Evolutionary conservation across 1,140 invertebrate genomes (phyloP).

Genomic region (Coptotermes formosanus): DNA sequence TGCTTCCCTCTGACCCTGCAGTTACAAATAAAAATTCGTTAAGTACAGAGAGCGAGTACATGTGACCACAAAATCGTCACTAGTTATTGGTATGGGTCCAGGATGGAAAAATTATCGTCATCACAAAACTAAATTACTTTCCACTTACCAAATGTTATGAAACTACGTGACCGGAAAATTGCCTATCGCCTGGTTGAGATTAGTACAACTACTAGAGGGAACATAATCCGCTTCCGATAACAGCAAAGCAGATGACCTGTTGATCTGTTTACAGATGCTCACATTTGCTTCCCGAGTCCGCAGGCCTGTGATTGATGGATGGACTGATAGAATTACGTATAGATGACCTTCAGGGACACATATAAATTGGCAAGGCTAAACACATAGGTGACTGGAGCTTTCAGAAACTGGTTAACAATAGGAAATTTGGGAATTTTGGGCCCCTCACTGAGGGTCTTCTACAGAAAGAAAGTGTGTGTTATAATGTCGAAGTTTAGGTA

Average conservation of each 20-base stretch:
- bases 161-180: conserved; percentile 1
- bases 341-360: background rate
- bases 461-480: too few species aligned
- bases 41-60: background rate
- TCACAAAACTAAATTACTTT: conserved; percentile 14
- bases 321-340: background rate
- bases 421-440: background rate
- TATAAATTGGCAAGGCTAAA: background rate
- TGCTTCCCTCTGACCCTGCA: background rate
- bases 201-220: background rate
- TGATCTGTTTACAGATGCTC: background rate
- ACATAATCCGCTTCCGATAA: background rate
- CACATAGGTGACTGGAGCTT: background rate
- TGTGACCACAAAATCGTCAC: background rate
- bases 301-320: background rate
- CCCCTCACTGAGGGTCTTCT: too few species aligned
- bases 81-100: background rate
- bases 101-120: background rate
- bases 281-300: background rate
- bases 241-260: background rate
- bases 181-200: conserved; percentile 1
- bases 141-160: background rate
- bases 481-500: too few species aligned
- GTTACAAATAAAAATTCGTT: background rate
- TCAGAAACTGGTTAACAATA: background rate